Base-by-base conservation (phyloP, 2,797 vertebrate species). In the Pangasius larnaudii region DNA sequence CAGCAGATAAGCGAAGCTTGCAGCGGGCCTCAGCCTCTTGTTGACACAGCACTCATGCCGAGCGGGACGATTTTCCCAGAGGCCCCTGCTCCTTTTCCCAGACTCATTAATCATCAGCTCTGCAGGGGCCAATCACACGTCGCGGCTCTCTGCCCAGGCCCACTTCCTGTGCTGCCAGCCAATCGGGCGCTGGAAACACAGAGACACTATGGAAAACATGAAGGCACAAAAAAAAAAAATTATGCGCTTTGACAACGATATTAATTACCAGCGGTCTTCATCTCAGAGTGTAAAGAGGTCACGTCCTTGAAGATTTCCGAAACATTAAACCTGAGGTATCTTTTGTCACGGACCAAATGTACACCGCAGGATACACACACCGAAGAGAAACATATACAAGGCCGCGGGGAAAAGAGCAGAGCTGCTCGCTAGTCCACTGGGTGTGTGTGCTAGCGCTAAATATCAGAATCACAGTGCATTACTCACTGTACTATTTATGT, bases 271-370 rank as follows among this genome's bases (percentile, higher is more conserved):
- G 42, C 84, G 74, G 85, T 63, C 90, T 93, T 92, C 88, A 90
- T 90, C 86, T 90, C 22, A 75, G 74, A 61, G 79, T 81, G 79
- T 61, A 61, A 61, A 81, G 58, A 24, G 91, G 91, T 94, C 91
- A 92, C 81, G 88, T 92, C 92, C 91, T 90, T 93, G 69, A 89
- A 92, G 91, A 88, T 87, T 95, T 95, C 92, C 93, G 93, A 95
- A 95, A 94, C 95, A 94, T 95, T 94, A 94, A 95, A 90, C 91
- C 91, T 75, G 83, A 94, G 94, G 94, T 93, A 95, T 96, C 91
- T 93, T 95, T 92, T 92, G 92, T 93, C 92, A 90, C 89, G 88
- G 85, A 87, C 86, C 59, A 89, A 93, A 94, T 91, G 92, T 89
- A 88, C 91, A 93, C 84, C 46, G 58, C 91, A 84, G 87, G 91